phyloP scores from a whole-genome alignment of 2,113 vertebrate genomes.

The Buteo buteo region DNA sequence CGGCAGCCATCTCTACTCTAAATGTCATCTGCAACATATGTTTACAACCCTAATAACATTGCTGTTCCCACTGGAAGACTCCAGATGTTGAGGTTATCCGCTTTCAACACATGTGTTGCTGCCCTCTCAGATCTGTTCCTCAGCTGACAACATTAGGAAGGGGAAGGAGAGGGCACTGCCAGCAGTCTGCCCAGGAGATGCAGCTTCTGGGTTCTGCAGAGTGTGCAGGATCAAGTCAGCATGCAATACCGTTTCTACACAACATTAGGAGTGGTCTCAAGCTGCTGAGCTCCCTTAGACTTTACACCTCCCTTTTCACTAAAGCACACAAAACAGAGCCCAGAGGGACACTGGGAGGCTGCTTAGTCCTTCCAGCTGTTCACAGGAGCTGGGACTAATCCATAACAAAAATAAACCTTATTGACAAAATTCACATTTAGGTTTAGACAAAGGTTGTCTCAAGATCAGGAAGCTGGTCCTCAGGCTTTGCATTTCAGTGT shows the following conservation, averaged over 20 bases:
- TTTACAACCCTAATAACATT: not conserved
- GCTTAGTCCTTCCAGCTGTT: not conserved
- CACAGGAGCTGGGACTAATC: not conserved
- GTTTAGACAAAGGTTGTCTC: not conserved
- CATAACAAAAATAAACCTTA: not conserved
- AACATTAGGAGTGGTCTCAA: not conserved
- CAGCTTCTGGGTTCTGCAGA: not conserved
- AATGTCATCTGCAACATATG: not conserved
- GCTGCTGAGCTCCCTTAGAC: not conserved
- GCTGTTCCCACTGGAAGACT: not conserved
- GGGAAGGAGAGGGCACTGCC: not conserved
- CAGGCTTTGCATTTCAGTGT: fast-evolving
- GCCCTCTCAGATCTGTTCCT: not conserved
- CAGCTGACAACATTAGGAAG: not conserved
- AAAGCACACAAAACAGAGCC: not conserved
- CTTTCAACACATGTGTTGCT: not conserved
- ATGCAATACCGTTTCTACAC: not conserved
- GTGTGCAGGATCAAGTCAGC: not conserved
- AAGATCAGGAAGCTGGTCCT: not conserved
- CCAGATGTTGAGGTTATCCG: not conserved
- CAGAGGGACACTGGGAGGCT: not conserved
- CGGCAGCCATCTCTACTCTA: not conserved
- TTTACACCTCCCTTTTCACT: not conserved
- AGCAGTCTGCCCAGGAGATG: not conserved
- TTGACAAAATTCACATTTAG: not conserved